A percentile compares a stretch with the other conserved stretches of the same genome.
Evolutionary conservation across 2,797 vertebrate species (phyloP).

Genomic region (Pseudomugil tenellus): DNA sequence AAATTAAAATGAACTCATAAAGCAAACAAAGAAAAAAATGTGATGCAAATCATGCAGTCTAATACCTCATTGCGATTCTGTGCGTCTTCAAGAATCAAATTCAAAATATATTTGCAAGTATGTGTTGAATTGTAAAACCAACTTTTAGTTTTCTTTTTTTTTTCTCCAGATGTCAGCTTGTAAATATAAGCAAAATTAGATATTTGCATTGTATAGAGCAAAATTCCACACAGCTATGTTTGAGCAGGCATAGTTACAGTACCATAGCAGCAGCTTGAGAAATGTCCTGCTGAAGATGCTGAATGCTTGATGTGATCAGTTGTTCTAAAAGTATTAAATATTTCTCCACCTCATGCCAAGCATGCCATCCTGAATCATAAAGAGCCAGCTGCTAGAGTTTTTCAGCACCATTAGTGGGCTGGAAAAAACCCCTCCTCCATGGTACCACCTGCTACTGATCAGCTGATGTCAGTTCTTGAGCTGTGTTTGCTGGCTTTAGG

Average conservation of each 20-base stretch:
- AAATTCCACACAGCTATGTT: background rate
- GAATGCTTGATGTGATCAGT: slow-evolving; percentile 45
- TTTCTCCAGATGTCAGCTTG: background rate
- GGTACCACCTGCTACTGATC: slow-evolving; percentile 59
- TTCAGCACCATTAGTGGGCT: slow-evolving; percentile 43
- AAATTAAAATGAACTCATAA: background rate
- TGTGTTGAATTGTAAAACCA: background rate
- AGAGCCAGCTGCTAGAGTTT: slow-evolving; percentile 63
- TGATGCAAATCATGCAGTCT: background rate
- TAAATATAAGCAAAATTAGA: background rate
- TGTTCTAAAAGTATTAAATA: slow-evolving; percentile 63
- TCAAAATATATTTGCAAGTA: background rate
- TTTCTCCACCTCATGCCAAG: slow-evolving; percentile 44
- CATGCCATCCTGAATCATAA: slow-evolving; percentile 62
- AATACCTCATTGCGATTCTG: no score
- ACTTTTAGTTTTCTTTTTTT: background rate
- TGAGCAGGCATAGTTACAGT: background rate
- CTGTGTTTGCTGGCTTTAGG: slow-evolving; percentile 31
- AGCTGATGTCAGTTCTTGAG: slow-evolving; percentile 39
- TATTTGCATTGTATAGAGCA: background rate
- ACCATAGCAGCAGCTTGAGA: slow-evolving; percentile 7
- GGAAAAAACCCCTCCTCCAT: slow-evolving; percentile 37
- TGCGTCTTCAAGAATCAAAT: background rate
- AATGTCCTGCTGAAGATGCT: slow-evolving; percentile 14
- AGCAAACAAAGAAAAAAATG: no score